Conservation (phyloP, 2,888 invertebrate species). For the Chironomus riparius region DNA sequence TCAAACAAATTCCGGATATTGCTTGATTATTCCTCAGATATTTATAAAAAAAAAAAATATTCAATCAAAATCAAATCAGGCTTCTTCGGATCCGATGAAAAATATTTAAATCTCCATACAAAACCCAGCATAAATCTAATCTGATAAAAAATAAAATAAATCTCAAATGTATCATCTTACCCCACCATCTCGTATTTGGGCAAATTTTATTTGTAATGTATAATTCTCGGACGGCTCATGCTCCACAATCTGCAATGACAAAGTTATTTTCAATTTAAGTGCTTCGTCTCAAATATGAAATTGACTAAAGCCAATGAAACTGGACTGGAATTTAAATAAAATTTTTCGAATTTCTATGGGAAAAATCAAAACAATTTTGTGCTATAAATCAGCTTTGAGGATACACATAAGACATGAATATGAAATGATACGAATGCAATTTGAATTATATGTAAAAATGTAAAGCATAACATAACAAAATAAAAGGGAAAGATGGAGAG, state of each 20-base stretch:
- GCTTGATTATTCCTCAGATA: too few species aligned
- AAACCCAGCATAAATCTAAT: not conserved
- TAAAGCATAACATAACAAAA: too few species aligned
- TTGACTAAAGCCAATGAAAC: not conserved
- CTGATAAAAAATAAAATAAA: too few species aligned
- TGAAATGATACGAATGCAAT: not conserved
- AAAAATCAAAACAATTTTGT: not conserved
- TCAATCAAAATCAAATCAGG: too few species aligned
- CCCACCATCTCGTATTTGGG: slow-evolving; percentile 73
- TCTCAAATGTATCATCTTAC: slow-evolving; percentile 30
- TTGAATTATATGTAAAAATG: not conserved
- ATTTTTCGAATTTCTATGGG: not conserved
- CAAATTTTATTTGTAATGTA: slow-evolving; percentile 80
- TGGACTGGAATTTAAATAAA: too few species aligned
- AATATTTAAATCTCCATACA: not conserved
- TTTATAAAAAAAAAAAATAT: too few species aligned
- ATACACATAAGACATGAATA: not conserved
- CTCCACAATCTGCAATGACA: slow-evolving; percentile 18
- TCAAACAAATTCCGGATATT: too few species aligned
- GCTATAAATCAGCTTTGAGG: not conserved
- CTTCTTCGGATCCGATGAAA: too few species aligned
- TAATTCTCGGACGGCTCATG: slow-evolving; percentile 75
- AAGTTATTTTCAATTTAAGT: not conserved
- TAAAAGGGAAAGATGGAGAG: too few species aligned
- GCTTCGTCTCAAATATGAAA: not conserved